Conservation (phyloP, 2,888 invertebrate genomes). For the Augochlorella aurata region DNA sequence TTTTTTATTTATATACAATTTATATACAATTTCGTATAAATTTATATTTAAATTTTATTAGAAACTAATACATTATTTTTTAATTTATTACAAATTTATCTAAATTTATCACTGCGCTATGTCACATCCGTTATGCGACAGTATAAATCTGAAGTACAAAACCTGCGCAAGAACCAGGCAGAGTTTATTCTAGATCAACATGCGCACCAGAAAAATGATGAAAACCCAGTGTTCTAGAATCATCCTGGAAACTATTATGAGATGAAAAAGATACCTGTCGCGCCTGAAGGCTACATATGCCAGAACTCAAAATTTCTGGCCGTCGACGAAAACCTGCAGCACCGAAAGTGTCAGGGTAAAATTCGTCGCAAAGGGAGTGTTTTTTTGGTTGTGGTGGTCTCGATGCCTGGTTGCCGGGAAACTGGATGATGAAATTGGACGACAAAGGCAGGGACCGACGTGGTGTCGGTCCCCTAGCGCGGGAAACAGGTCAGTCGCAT, state of each 20-base stretch:
- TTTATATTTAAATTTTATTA: no score
- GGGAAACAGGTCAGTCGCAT: conserved; percentile 60
- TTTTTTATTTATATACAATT: no score
- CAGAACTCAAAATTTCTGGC: conserved; percentile 17
- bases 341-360: conserved; percentile 20
- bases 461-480: conserved; percentile 15
- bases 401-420: conserved; percentile 14
- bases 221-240: no score
- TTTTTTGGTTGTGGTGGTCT: neutral
- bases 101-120: no score
- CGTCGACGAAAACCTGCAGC: conserved; percentile 21
- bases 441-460: conserved; percentile 25
- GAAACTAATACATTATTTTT: no score
- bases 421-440: conserved; percentile 42
- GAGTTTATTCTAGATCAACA: no score
- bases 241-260: neutral
- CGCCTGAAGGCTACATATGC: neutral
- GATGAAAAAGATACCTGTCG: neutral
- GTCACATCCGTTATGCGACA: no score
- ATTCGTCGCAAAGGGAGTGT: conserved; percentile 20
- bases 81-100: no score
- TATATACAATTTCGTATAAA: no score
- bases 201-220: no score
- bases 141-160: no score
- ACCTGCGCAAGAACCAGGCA: no score